Conservation (phyloP, 2,113 vertebrate species). For the Calidris pygmaea region DNA sequence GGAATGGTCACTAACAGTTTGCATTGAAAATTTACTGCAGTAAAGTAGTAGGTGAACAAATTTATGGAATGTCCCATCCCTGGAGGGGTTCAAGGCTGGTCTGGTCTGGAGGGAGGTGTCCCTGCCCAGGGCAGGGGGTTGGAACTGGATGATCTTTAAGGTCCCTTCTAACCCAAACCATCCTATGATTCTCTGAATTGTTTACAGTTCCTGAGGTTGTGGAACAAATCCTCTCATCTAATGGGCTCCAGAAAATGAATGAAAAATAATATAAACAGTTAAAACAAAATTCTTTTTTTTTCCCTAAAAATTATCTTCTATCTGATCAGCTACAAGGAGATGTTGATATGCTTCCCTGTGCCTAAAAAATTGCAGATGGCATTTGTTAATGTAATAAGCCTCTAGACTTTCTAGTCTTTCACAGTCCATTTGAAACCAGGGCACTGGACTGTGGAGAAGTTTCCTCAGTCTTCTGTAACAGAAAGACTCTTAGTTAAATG, state of each 20-base stretch:
- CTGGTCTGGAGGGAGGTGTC: too few relatives aligned
- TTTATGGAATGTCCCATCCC: background rate
- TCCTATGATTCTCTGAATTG: background rate
- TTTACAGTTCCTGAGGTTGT: background rate
- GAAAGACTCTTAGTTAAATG: background rate
- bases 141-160: too few relatives aligned
- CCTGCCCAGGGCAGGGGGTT: too few relatives aligned
- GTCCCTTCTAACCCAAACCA: too few relatives aligned
- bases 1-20: background rate
- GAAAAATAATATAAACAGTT: background rate
- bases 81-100: too few relatives aligned
- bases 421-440: background rate
- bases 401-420: background rate
- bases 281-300: background rate
- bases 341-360: background rate
- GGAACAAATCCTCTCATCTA: background rate
- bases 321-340: background rate
- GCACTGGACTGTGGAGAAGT: background rate
- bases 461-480: background rate
- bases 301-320: background rate
- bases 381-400: background rate
- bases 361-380: background rate
- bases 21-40: background rate
- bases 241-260: background rate
- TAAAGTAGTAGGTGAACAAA: background rate